Evolutionary conservation across 2,797 vertebrate genomes (phyloP), one percentile per base, ranked within the genome.

Genomic region (Saxicola maurus): DNA sequence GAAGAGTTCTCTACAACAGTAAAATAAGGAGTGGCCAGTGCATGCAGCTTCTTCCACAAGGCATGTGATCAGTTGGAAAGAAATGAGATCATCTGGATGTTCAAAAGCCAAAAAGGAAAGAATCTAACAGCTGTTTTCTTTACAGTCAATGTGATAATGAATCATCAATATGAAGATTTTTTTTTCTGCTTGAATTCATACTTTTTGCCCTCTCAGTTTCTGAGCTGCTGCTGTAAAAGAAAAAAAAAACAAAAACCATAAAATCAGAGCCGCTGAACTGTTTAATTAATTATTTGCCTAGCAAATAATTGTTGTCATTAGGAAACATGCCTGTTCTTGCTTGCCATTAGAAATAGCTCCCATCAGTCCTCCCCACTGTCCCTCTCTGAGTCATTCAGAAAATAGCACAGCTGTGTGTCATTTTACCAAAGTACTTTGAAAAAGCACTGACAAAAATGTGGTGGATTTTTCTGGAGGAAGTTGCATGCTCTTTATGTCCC

Each of bases 111-210:
- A 82, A 91, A 95, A 68, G 76, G 91, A 80, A 94, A 91, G 80
- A 87, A 69, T 90, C 43, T 79, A 86, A 73, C 93, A 94, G 92
- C 92, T 94, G 87, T 89, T 90, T 45, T 82, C 68, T 92, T 82
- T 85, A 48, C 72, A 85, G 71, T 67, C 68, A 94, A 24, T 11
- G 52, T 92, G 89, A 90, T 90, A 90, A 87, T 91, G 81, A 94
- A 84, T 95, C 87, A 86, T 74, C 71, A 77, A 35, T 43, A 76
- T 19, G 7, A 73, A 67, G 45, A 40, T 27, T 14, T 40, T 79
- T 23, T 80, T 89, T 77, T 67, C 52, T 73, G 43, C 45, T 86
- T 9, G 24, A 62, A 40, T 89, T 80, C 33, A 46, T 80, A 7
- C 43, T 31, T 76, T 89, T 25, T 65, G 31, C 38, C 74, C n/a